These are phyloP conservation scores for Calliscelio sp. DNA, from an alignment of 2,888 invertebrate species.

Conservation along the genomic window DNA sequence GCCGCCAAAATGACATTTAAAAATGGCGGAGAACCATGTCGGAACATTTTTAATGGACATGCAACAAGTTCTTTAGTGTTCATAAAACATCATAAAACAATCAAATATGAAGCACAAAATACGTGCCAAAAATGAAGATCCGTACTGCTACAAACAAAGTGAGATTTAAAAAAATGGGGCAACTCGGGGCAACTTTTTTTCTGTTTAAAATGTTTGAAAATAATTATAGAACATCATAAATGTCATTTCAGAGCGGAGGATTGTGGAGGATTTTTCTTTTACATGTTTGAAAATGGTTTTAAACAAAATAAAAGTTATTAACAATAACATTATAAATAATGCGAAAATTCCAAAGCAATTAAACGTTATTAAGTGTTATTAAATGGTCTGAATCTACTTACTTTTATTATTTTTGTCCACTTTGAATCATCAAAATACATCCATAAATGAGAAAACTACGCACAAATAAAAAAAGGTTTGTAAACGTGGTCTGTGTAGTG, in stretches of 20 bases:
- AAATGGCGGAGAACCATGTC: constrained; percentile 13
- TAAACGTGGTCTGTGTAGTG: neutral
- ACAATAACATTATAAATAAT: constrained; percentile 3
- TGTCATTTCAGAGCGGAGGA: constrained; percentile 17
- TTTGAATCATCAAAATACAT: constrained; percentile 5
- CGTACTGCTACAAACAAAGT: constrained; percentile 22
- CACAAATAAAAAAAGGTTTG: constrained; percentile 3
- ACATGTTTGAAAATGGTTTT: neutral
- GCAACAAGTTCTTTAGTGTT: constrained; percentile 24
- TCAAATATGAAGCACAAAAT: constrained; percentile 15
- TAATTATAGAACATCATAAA: constrained; percentile 10
- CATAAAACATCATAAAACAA: constrained; percentile 4
- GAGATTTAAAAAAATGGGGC: constrained; percentile 36
- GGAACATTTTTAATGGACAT: constrained; percentile 14
- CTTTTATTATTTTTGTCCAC: constrained; percentile 8
- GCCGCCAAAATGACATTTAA: constrained; percentile 30
- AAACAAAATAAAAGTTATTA: neutral
- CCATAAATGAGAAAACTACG: neutral
- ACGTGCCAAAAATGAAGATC: constrained; percentile 10
- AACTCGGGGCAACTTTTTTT: constrained; percentile 28
- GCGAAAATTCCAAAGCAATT: neutral
- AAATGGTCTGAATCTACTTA: constrained; percentile 11
- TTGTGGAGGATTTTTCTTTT: constrained; percentile 24
- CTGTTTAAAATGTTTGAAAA: constrained; percentile 21
- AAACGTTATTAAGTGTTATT: neutral